Base-by-base conservation (phyloP, 2,797 vertebrate genomes). In the Ctenochaetus hawaiiensis region DNA sequence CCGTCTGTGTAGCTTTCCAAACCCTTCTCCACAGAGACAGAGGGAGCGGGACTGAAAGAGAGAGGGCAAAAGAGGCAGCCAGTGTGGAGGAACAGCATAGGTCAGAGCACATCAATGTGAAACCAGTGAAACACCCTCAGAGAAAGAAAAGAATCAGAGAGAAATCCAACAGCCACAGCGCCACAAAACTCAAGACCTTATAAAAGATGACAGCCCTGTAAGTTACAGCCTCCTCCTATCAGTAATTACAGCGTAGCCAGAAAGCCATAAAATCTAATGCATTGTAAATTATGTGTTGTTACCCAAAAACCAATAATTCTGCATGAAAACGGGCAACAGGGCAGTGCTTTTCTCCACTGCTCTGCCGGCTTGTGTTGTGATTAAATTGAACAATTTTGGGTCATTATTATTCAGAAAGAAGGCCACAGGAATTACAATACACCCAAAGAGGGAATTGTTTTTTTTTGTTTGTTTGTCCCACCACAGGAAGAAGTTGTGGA, bases 151-250 rank as follows among this genome's bases (percentile, higher is more conserved):
- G 51, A 84, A 77, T 56, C 73, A 67, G 39, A 59, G 68, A n/a
- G 52, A 44, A 74, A 72, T 39, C 64, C 18, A 16, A 11, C 70
- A 48, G 63, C 75, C 54, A n/a, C 64, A 16, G 71, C 17, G 4
- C 18, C 48, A 34, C 47, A 52, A 7, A n/a, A 20, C 45, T 49
- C 17, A 1, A 70, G 58, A 66, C 48, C 73, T 75, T 65, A 76
- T 70, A 68, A 75, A 75, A 82, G 52, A 80, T 39, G 81, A 72
- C 84, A 70, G 80, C 22, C 5, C 22, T 47, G 39, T 61, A 66
- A 81, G 72, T 74, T 75, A 65, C 70, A 74, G 82, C 83, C 76
- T 67, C 78, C 49, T 77, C 61, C 69, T 66, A 65, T 82, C 77
- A 70, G 77, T 75, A 70, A 81, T 81, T 77, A 64, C 67, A 72